Percentiles rank a stretch among this genome's conserved stretches.
These are phyloP conservation scores for Melieria picta DNA, from an alignment of 2,888 invertebrate species.

Conservation along the genomic window DNA sequence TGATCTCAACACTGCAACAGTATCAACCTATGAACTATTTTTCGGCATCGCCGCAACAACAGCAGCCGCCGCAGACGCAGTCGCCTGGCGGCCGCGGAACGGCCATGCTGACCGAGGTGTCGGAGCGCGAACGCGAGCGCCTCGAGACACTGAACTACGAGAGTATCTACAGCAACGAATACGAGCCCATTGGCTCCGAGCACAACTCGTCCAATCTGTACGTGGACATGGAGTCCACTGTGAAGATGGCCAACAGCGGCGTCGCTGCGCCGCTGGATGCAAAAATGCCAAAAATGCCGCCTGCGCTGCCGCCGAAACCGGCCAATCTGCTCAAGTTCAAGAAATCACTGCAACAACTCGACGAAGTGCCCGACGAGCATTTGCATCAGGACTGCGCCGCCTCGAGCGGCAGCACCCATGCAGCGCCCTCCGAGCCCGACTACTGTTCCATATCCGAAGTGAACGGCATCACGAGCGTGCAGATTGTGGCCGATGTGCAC, in stretches of 20 bases:
- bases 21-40: constrained; percentile 46
- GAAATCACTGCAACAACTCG: constrained; percentile 63
- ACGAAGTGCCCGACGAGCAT: constrained; percentile 52
- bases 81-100: constrained; percentile 7
- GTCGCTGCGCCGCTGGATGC: constrained; percentile 30
- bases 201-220: constrained; percentile 70
- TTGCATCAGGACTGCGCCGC: constrained; percentile 42
- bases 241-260: constrained; percentile 49
- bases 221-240: constrained; percentile 71
- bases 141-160: constrained; percentile 67
- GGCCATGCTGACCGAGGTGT: constrained; percentile 33
- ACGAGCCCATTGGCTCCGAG: constrained; percentile 73
- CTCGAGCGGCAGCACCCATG: constrained; percentile 27
- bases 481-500: constrained; percentile 69
- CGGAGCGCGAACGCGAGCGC: constrained; percentile 52
- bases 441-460: constrained; percentile 82
- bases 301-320: constrained; percentile 83
- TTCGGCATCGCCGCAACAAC: constrained; percentile 11
- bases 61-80: neutral
- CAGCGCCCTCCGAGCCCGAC: constrained; percentile 72
- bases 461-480: constrained; percentile 64
- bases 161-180: constrained; percentile 80
- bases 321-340: constrained; percentile 76
- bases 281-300: constrained; percentile 67
- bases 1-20: constrained; percentile 45